Base-by-base conservation (phyloP, 1,140 invertebrate genomes). In the Apis mellifera region DNA sequence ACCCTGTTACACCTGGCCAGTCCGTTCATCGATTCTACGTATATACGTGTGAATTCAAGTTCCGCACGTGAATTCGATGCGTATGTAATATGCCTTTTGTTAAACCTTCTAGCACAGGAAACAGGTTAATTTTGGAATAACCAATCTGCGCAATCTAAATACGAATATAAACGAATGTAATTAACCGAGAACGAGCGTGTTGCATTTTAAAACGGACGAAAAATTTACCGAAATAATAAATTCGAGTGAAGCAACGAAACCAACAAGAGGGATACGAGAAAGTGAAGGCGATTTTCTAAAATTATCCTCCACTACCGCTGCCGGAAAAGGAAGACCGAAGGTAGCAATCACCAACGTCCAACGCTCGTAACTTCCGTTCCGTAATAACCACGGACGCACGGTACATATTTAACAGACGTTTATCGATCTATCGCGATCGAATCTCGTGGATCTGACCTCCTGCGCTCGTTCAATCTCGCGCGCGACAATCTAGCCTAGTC, bases 381-480 rank as follows among this genome's bases (percentile, higher is more conserved):
- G n/a, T 74, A 81, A 66, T 55, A 32, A n/a, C 52, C 17, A 21
- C 21, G 23, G 17, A 32, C 71, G 42, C 54, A 19, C 4, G 52
- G 23, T 66, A 68, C 79, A 75, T 75, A 81, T 81, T 81, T 81
- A 75, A 66, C 54, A 13, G 32, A 42, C 4, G 15, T 52, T 81
- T 81, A 81, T 81, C 79, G 72, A 75, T 66, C 21, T 48, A 68
- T 81, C 72, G 42, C 54, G 72, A 81, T 75, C 54, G 54, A 21
- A 75, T 86, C 85, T 79, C 72, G 57, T 13, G 71, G 52, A 66
- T 68, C 60, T 60, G 59, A 57, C n/a, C 62, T 69, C 66, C 66
- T 48, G 65, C 59, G 66, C 19, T 57, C 68, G 52, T 86, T 79
- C 83, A 76, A 72, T 78, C 83, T 70, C 66, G 65, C 32, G 68